A percentile compares a stretch with the other conserved stretches of the same genome.
These are phyloP conservation scores for Strigamia transsilvanica DNA, from an alignment of 2,888 invertebrate species.

Conservation along the genomic window DNA sequence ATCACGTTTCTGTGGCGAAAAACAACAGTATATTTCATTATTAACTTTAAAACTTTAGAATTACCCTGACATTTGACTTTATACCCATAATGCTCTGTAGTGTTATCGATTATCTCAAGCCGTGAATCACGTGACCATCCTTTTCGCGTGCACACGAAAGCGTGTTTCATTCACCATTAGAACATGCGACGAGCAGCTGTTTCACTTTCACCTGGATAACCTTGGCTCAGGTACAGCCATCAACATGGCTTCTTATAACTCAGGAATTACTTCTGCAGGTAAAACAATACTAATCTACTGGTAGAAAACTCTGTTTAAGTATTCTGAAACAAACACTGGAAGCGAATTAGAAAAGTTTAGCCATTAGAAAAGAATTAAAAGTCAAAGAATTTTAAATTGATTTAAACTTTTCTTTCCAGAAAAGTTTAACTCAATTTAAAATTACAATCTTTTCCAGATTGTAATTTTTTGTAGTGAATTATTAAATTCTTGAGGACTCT, in stretches of 20 bases:
- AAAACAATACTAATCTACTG: background rate
- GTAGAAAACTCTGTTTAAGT: background rate
- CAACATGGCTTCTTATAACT: conserved; percentile 19
- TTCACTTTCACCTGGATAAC: conserved; percentile 35
- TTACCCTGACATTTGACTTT: conserved; percentile 8
- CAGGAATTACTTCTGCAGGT: conserved; percentile 14
- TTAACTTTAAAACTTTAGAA: background rate
- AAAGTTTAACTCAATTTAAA: too few relatives aligned
- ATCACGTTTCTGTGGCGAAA: too few relatives aligned
- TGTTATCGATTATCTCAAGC: conserved; percentile 17
- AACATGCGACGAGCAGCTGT: conserved; percentile 32
- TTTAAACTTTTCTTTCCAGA: background rate
- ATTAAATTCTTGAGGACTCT: background rate
- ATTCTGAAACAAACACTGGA: background rate
- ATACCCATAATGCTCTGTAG: conserved; percentile 9
- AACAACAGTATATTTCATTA: background rate
- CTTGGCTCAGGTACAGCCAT: background rate
- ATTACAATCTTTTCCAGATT: too few relatives aligned
- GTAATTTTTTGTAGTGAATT: background rate
- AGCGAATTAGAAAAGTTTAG: background rate
- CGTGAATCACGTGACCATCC: conserved; percentile 41
- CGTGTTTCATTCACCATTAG: conserved; percentile 35
- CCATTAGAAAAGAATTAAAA: background rate
- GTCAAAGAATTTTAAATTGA: background rate
- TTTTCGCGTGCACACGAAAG: conserved; percentile 25